A percentile compares a stretch with the other conserved stretches of the same genome.
These are phyloP conservation scores for Sycophila texana DNA, from an alignment of 2,888 invertebrate species.

Conservation along the genomic window DNA sequence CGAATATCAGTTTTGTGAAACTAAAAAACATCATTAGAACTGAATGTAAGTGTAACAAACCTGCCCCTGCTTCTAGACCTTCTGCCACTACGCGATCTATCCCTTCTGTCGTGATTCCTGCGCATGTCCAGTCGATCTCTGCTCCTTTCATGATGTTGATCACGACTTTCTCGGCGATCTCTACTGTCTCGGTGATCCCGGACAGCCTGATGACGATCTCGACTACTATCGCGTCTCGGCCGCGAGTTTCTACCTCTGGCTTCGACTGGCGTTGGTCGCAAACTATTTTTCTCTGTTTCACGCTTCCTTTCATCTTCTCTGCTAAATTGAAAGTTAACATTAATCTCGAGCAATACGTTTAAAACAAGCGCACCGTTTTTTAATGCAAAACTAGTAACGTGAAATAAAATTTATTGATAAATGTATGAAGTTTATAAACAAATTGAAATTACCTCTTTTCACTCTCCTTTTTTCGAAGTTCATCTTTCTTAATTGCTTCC, in stretches of 20 bases:
- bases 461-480: constrained; percentile 72
- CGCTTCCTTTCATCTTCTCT: constrained; percentile 71
- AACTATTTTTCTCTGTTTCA: constrained; percentile 59
- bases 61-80: constrained; percentile 71
- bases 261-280: constrained; percentile 41
- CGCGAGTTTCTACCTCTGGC: constrained; percentile 35
- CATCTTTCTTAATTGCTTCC: constrained; percentile 72
- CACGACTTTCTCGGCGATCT: constrained; percentile 70
- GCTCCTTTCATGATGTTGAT: constrained; percentile 73
- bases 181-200: constrained; percentile 65
- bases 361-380: too few species aligned
- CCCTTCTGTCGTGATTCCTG: constrained; percentile 67
- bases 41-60: constrained; percentile 6
- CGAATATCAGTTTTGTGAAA: too few species aligned
- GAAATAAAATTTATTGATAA: not conserved
- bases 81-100: constrained; percentile 69
- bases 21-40: too few species aligned
- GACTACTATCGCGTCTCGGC: constrained; percentile 62
- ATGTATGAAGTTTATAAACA: not conserved
- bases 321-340: constrained; percentile 54
- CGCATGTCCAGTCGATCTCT: constrained; percentile 70
- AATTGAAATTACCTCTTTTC: constrained; percentile 66
- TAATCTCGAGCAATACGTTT: not conserved
- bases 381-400: too few species aligned
- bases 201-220: constrained; percentile 65